Percentiles rank a stretch among this genome's conserved stretches.
These are phyloP conservation scores for Amazona finschi DNA, from an alignment of 2,797 vertebrate genomes.

Conservation along the genomic window DNA sequence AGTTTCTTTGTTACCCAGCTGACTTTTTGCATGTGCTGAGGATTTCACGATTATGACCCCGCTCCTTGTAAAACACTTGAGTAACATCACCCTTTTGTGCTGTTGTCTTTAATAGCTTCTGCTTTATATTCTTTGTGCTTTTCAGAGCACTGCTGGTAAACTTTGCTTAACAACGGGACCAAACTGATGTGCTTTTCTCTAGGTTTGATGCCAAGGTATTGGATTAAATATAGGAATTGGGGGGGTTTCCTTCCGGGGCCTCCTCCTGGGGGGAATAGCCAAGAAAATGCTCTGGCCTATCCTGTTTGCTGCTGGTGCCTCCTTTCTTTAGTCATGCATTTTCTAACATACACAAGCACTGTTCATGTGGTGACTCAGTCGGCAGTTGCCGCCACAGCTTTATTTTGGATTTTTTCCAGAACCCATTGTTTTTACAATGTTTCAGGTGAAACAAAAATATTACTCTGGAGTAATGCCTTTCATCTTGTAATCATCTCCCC, in stretches of 20 bases:
- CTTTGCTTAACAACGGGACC: constrained; percentile 27
- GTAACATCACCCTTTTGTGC: constrained; percentile 67
- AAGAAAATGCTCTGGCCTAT: background rate
- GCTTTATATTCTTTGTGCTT: constrained; percentile 3
- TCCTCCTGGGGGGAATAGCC: background rate
- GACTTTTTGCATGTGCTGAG: constrained; percentile 75
- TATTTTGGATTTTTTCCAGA: constrained; percentile 77
- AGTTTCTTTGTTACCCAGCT: constrained; percentile 80
- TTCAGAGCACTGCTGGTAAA: background rate
- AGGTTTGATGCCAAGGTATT: background rate
- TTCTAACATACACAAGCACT: constrained; percentile 48
- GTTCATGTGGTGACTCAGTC: constrained; percentile 67
- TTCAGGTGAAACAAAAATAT: constrained; percentile 81
- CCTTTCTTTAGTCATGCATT: constrained; percentile 7
- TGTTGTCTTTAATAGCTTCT: constrained; percentile 40
- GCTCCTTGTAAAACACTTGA: constrained; percentile 76
- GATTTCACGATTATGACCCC: constrained; percentile 76
- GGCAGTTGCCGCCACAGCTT: constrained; percentile 73
- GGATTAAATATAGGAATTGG: background rate
- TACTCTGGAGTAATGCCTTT: constrained; percentile 77
- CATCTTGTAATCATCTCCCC: constrained; percentile 78
- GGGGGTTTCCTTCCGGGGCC: background rate
- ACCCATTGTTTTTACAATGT: constrained; percentile 77
- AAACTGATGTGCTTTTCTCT: background rate
- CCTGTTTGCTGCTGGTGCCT: background rate